A percentile compares a stretch with the other conserved stretches of the same genome.
These are phyloP conservation scores for Drosophila testacea DNA, from an alignment of 2,888 invertebrate species.

Conservation along the genomic window DNA sequence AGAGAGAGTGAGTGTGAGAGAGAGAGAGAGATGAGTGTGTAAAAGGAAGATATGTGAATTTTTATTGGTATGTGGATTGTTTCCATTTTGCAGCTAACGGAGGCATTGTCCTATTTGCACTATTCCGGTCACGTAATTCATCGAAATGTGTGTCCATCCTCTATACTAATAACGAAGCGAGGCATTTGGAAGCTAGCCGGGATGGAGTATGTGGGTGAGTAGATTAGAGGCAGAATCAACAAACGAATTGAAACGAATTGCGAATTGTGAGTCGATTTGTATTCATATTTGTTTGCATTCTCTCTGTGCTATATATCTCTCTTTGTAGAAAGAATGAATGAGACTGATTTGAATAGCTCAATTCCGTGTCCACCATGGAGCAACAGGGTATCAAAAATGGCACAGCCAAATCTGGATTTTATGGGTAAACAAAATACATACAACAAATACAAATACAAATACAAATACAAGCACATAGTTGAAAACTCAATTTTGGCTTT, in stretches of 20 bases:
- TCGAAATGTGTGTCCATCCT: conserved; percentile 97
- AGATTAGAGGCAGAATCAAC: conserved; percentile 54
- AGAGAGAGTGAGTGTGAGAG: not conserved
- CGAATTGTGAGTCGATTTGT: conserved; percentile 36
- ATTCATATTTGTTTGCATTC: conserved; percentile 41
- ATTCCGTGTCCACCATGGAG: conserved; percentile 95
- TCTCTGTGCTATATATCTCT: not conserved
- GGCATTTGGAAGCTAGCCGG: conserved; percentile 99
- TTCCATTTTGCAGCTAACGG: conserved; percentile 90
- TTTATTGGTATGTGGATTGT: conserved; percentile 20
- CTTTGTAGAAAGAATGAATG: conserved; percentile 89
- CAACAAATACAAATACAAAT: conserved; percentile 5
- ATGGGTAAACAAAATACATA: conserved; percentile 88
- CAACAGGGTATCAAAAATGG: conserved; percentile 94
- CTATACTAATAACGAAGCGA: conserved; percentile 95
- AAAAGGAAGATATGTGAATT: not conserved
- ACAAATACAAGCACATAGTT: not conserved
- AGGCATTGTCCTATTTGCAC: conserved; percentile 96
- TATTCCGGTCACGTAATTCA: conserved; percentile 95
- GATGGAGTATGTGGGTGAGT: conserved; percentile 94
- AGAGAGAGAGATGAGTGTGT: not conserved
- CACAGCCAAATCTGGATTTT: conserved; percentile 97
- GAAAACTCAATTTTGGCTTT: not conserved
- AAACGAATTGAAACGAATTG: conserved; percentile 64
- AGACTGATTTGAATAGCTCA: conserved; percentile 89